phyloP scores from a whole-genome alignment of 2,888 invertebrate genomes.

The Phyllotreta cruciferae region DNA sequence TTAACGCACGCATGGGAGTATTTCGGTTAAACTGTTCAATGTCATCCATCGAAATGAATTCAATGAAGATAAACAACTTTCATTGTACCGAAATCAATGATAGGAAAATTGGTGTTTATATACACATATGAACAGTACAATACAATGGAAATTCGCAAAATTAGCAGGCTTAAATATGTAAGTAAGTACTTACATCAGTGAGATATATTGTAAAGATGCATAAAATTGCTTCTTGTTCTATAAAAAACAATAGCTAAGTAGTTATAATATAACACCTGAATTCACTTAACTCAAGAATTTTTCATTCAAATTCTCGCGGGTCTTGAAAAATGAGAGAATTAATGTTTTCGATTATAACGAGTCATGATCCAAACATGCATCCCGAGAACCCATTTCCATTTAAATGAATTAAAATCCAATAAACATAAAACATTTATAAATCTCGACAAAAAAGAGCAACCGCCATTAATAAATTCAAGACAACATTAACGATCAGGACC shows the following conservation, averaged over 20 bases:
- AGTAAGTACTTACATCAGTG: too few relatives aligned
- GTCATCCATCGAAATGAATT: constrained; percentile 14
- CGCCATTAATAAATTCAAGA: constrained; percentile 35
- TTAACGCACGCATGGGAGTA: constrained; percentile 4
- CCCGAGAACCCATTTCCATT: constrained; percentile 25
- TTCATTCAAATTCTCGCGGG: neutral
- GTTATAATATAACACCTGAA: too few relatives aligned
- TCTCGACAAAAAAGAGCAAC: constrained; percentile 22
- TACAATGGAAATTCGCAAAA: too few relatives aligned
- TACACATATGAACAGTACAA: neutral
- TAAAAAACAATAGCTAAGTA: too few relatives aligned
- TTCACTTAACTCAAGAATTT: too few relatives aligned
- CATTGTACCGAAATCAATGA: constrained; percentile 12
- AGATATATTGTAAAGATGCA: too few relatives aligned
- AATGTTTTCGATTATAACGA: constrained; percentile 11
- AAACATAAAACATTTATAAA: constrained; percentile 33
- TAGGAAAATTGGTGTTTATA: constrained; percentile 13
- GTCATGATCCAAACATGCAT: constrained; percentile 13
- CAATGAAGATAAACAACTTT: constrained; percentile 10
- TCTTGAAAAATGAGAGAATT: neutral
- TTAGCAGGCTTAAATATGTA: too few relatives aligned
- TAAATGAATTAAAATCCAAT: constrained; percentile 35
- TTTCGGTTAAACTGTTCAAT: constrained; percentile 12
- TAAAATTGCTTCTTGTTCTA: too few relatives aligned
- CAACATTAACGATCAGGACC: constrained; percentile 3